phyloP scores from a whole-genome alignment of 2,888 invertebrate species.

The Acanthoscelides obtectus region DNA sequence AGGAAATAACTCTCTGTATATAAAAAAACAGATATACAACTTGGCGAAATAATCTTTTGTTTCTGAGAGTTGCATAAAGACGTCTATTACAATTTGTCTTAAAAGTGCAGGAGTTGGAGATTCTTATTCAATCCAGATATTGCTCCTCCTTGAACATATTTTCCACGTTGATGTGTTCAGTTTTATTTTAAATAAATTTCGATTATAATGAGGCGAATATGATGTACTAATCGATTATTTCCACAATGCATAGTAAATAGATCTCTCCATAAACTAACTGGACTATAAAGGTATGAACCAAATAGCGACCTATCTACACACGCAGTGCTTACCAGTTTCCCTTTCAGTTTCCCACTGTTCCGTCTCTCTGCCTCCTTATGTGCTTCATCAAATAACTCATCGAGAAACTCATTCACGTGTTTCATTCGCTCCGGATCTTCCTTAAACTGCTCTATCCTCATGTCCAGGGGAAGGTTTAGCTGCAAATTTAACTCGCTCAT shows the following conservation, averaged over 20 bases:
- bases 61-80: too few relatives aligned
- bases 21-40: too few relatives aligned
- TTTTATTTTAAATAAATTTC: too few relatives aligned
- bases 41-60: too few relatives aligned
- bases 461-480: slow-evolving; percentile 38
- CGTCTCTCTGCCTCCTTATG: slow-evolving; percentile 40
- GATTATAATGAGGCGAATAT: too few relatives aligned
- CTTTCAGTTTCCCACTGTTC: slow-evolving; percentile 29
- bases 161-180: too few relatives aligned
- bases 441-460: slow-evolving; percentile 43
- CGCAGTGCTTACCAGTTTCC: slow-evolving; percentile 38
- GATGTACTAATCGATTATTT: too few relatives aligned
- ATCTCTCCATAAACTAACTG: background rate
- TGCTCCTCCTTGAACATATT: too few relatives aligned
- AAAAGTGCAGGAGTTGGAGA: too few relatives aligned
- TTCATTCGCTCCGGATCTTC: slow-evolving; percentile 45
- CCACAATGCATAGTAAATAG: background rate
- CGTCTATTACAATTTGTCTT: too few relatives aligned
- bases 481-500: slow-evolving; percentile 40
- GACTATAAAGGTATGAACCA: background rate
- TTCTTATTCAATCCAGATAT: too few relatives aligned
- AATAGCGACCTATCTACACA: background rate
- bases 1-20: too few relatives aligned
- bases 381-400: slow-evolving; percentile 43
- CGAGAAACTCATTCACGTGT: slow-evolving; percentile 43